A percentile compares a stretch with the other conserved stretches of the same genome.
These are phyloP conservation scores for Luscinia luscinia DNA, from an alignment of 2,797 vertebrate species.

Conservation along the genomic window DNA sequence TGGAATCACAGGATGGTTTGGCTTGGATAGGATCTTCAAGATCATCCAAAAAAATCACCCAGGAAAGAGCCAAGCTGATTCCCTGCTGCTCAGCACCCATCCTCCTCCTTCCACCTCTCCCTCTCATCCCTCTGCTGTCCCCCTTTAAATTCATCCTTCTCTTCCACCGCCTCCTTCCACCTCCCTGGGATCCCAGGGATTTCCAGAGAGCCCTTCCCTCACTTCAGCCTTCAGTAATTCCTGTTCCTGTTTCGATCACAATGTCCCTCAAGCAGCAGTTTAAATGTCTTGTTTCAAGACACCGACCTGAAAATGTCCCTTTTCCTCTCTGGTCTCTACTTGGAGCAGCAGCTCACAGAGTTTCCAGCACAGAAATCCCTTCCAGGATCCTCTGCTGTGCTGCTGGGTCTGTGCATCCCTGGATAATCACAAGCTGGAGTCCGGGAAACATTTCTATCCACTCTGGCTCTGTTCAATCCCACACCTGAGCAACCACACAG, in stretches of 20 bases:
- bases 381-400: accelerated
- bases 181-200: background rate
- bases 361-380: accelerated
- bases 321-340: background rate
- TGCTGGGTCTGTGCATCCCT: background rate
- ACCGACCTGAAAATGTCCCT: background rate
- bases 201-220: constrained; percentile 1
- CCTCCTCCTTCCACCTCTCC: background rate
- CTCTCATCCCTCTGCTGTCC: background rate
- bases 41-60: accelerated
- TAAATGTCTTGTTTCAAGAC: background rate
- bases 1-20: background rate
- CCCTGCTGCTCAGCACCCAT: accelerated
- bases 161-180: background rate
- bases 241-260: background rate
- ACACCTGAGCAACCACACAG: background rate
- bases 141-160: accelerated
- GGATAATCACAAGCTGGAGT: accelerated
- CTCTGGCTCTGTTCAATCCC: background rate
- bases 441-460: background rate
- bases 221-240: background rate
- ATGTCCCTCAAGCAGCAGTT: background rate
- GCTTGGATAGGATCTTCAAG: background rate
- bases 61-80: background rate
- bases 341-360: background rate